Percentiles rank a stretch among this genome's conserved stretches.
Conservation (phyloP, 2,888 invertebrate genomes). For the Mechanitis mazaeus region DNA sequence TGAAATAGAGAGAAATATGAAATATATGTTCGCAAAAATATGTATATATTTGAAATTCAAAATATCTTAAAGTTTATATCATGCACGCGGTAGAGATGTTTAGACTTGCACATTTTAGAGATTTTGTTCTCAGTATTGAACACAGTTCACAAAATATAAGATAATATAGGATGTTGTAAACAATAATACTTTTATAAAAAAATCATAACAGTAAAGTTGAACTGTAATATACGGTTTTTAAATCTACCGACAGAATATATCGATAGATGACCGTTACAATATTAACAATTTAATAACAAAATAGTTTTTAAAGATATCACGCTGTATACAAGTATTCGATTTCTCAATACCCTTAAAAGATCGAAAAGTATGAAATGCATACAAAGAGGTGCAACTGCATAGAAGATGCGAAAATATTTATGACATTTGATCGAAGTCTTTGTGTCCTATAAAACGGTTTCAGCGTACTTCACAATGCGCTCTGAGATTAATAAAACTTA, state of each 20-base stretch:
- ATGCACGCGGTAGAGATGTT: slow-evolving; percentile 58
- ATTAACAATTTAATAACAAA: too few species aligned
- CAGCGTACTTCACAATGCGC: slow-evolving; percentile 17
- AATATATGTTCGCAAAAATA: slow-evolving; percentile 1
- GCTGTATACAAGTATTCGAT: too few species aligned
- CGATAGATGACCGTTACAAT: too few species aligned
- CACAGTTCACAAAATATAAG: slow-evolving; percentile 27
- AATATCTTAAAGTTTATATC: slow-evolving; percentile 51
- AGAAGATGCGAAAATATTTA: slow-evolving; percentile 66
- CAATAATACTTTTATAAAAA: too few species aligned
- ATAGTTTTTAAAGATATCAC: too few species aligned
- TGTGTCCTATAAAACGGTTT: slow-evolving; percentile 46
- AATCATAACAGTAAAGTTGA: background rate
- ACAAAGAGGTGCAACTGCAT: slow-evolving; percentile 50
- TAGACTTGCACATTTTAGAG: slow-evolving; percentile 67
- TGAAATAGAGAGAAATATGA: background rate
- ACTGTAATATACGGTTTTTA: too few species aligned
- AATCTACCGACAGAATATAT: too few species aligned
- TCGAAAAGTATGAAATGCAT: slow-evolving; percentile 45
- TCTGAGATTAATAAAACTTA: slow-evolving; percentile 4
- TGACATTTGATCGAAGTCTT: slow-evolving; percentile 68
- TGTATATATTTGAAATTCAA: slow-evolving; percentile 52
- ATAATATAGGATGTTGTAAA: background rate
- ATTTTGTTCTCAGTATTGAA: slow-evolving; percentile 55
- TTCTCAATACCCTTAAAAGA: slow-evolving; percentile 37